Evolutionary conservation across 2,797 vertebrate species (phyloP).

Genomic region (Parauchenoglanis punctatus): DNA sequence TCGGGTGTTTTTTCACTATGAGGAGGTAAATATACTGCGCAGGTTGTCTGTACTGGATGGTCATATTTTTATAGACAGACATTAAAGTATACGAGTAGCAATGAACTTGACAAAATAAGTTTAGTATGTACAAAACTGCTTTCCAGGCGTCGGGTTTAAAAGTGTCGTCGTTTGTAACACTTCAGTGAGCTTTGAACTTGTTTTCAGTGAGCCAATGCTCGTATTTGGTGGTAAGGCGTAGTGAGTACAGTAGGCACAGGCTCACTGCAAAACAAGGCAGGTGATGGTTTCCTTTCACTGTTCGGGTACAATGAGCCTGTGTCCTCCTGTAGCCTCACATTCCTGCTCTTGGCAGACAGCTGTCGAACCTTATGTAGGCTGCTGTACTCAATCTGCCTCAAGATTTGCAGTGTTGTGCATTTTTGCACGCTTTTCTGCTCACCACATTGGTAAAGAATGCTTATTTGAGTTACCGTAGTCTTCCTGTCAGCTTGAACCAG

Average conservation of each 20-base stretch:
- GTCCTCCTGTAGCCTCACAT: background rate
- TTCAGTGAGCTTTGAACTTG: background rate
- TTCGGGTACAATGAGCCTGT: background rate
- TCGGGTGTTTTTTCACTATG: background rate
- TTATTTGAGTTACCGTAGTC: background rate
- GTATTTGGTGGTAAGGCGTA: background rate
- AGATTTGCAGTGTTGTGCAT: background rate
- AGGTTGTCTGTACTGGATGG: too few species aligned
- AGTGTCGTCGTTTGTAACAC: background rate
- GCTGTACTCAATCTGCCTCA: background rate
- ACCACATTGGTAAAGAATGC: background rate
- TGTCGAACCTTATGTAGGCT: background rate
- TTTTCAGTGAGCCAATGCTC: background rate
- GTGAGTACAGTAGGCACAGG: background rate
- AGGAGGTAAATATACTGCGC: too few species aligned
- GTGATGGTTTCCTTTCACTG: background rate
- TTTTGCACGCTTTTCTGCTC: background rate
- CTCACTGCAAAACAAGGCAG: background rate
- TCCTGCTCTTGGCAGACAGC: background rate
- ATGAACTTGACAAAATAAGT: background rate
- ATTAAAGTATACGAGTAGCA: too few species aligned
- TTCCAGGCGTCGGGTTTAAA: background rate
- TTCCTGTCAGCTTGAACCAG: background rate
- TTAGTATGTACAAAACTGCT: background rate
- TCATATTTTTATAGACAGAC: too few species aligned